Evolutionary conservation across 2,797 vertebrate species (phyloP).

Genomic region (Liasis olivaceus): DNA sequence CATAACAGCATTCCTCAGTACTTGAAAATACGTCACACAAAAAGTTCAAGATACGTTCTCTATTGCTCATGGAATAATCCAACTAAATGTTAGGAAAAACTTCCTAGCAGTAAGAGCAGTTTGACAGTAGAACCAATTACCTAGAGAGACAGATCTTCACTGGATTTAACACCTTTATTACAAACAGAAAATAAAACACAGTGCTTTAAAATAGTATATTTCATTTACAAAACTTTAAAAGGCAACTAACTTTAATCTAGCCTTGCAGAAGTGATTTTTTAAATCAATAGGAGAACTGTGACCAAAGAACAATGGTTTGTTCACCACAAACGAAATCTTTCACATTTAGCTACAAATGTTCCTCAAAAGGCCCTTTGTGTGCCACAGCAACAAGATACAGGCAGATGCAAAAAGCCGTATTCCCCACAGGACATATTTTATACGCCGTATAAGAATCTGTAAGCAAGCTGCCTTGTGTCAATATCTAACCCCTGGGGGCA

Average conservation of each 20-base stretch:
- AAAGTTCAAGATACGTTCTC: not conserved
- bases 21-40: not conserved
- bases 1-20: not conserved
- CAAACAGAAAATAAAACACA: not conserved
- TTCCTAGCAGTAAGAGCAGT: not conserved
- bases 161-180: not conserved
- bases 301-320: conserved; percentile 32
- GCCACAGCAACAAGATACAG: not conserved
- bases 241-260: not conserved
- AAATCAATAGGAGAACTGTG: conserved; percentile 49
- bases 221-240: not conserved
- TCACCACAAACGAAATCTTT: not conserved
- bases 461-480: not conserved
- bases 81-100: not conserved
- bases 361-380: conserved; percentile 18
- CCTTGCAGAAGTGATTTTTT: conserved; percentile 17
- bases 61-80: not conserved
- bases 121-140: not conserved
- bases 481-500: fast-evolving
- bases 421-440: not conserved
- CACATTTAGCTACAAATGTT: not conserved
- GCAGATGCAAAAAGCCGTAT: conserved; percentile 8
- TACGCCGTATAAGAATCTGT: not conserved
- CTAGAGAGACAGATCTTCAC: not conserved
- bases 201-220: conserved; percentile 29